These are phyloP conservation scores for Zele albiditarsus DNA, from an alignment of 2,888 invertebrate genomes.

Conservation along the genomic window DNA sequence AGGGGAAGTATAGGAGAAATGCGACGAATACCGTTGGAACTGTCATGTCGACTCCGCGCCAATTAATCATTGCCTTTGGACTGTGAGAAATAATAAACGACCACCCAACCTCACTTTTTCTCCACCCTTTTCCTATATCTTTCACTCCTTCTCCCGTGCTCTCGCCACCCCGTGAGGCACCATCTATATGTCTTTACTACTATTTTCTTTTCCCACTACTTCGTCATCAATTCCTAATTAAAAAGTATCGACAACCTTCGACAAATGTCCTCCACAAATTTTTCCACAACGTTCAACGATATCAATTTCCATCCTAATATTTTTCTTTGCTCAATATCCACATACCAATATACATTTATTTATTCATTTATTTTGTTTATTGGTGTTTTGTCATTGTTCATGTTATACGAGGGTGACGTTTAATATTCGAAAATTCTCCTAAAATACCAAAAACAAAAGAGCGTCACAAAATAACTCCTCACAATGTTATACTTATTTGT, in stretches of 20 bases:
- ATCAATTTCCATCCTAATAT: not conserved
- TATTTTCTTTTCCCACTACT: conserved; percentile 35
- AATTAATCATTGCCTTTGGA: conserved; percentile 63
- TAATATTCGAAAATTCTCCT: not conserved
- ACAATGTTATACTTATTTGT: conserved; percentile 11
- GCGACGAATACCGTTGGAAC: conserved; percentile 56
- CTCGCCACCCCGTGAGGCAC: not conserved
- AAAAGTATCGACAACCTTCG: conserved; percentile 39
- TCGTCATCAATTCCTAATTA: conserved; percentile 38
- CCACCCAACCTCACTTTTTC: conserved; percentile 35
- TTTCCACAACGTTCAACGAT: not conserved
- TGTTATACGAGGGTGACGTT: not conserved
- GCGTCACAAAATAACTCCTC: not conserved
- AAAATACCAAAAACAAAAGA: not conserved
- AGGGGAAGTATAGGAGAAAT: conserved; percentile 40
- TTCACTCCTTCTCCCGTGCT: conserved; percentile 34
- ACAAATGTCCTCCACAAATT: conserved; percentile 36
- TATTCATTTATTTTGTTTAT: not conserved
- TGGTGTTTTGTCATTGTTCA: not conserved
- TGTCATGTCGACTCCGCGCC: conserved; percentile 61
- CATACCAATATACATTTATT: not conserved
- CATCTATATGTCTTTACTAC: conserved; percentile 22
- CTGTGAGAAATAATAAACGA: conserved; percentile 49
- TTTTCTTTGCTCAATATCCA: not conserved
- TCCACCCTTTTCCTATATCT: conserved; percentile 35